phyloP scores from a whole-genome alignment of 2,797 vertebrate genomes.

The Aselliscus stoliczkanus region DNA sequence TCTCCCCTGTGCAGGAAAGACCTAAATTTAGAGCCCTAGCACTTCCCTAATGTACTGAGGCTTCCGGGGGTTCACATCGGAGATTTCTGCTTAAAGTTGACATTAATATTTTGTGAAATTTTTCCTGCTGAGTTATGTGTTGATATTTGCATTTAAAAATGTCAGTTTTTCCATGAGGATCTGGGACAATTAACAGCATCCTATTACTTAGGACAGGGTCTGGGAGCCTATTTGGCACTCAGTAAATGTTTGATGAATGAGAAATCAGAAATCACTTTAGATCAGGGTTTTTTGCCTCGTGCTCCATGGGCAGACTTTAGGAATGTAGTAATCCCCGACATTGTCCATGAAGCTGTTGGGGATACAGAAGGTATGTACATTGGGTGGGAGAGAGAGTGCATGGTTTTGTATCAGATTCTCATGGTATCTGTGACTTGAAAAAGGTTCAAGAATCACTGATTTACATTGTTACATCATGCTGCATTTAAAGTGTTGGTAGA shows the following conservation, averaged over 20 bases:
- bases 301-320: not conserved
- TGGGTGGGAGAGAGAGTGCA: not conserved
- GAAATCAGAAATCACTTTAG: not conserved
- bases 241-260: not conserved
- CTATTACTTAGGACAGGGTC: not conserved
- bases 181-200: not conserved
- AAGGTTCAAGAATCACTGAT: not conserved
- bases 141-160: constrained; percentile 20
- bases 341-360: not conserved
- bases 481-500: not conserved
- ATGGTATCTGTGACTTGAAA: not conserved
- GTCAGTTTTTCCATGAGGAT: not conserved
- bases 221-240: not conserved
- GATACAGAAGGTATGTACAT: not conserved
- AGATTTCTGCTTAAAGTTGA: constrained; percentile 16
- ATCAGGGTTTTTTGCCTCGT: not conserved
- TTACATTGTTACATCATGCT: not conserved
- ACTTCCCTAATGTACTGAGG: not conserved
- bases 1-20: not conserved
- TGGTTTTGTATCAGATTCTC: not conserved
- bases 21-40: constrained; percentile 4
- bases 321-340: not conserved
- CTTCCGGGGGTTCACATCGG: not conserved
- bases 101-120: constrained; percentile 16
- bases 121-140: not conserved